Evolutionary conservation across 2,113 vertebrate species (phyloP).

Genomic region (Macrotis lagotis): DNA sequence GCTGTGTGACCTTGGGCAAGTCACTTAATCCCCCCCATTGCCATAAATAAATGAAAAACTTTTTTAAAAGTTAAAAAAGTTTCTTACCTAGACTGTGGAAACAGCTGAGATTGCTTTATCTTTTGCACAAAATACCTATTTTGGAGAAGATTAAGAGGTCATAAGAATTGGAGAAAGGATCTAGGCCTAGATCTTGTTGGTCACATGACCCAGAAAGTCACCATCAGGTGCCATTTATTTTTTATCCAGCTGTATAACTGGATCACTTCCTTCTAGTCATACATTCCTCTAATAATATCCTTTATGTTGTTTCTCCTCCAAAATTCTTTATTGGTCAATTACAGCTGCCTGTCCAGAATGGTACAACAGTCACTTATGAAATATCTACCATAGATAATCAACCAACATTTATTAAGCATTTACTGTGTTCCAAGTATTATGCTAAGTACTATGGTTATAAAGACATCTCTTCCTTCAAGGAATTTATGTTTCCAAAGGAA

Average conservation of each 20-base stretch:
- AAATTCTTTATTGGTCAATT: neutral
- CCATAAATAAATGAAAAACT: too few species aligned
- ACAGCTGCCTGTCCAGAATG: neutral
- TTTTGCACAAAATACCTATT: neutral
- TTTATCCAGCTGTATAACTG: neutral
- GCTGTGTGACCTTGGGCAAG: too few species aligned
- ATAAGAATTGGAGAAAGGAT: neutral
- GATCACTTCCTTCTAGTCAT: neutral
- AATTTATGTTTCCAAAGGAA: neutral
- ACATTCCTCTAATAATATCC: neutral
- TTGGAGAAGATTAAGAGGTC: neutral
- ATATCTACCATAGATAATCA: neutral
- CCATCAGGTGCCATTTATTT: neutral
- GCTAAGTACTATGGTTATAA: neutral
- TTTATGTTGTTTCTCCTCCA: neutral
- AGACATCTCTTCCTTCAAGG: neutral
- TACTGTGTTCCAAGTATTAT: neutral
- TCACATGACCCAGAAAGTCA: neutral
- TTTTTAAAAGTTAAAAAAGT: too few species aligned
- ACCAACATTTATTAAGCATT: neutral
- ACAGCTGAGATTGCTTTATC: neutral
- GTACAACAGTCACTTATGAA: neutral
- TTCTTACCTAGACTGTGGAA: neutral
- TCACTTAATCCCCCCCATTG: too few species aligned
- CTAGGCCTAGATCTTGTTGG: neutral